Conservation (phyloP, 2,888 invertebrate species). For the Syritta pipiens region DNA sequence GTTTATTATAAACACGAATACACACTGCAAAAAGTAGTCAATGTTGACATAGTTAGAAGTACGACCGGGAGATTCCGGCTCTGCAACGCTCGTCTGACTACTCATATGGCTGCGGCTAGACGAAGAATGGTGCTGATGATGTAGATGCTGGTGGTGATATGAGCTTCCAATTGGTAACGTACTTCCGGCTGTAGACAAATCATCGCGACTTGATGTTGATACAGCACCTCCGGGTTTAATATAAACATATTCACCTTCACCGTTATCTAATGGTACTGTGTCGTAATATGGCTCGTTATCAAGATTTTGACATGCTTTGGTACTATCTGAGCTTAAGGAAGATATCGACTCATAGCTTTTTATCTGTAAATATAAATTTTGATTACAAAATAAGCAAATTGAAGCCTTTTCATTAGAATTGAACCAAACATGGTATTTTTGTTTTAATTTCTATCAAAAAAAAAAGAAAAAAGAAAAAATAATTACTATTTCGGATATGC, state of each 20-base stretch:
- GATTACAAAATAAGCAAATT: not conserved
- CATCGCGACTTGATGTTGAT: constrained; percentile 84
- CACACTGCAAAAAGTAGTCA: constrained; percentile 93
- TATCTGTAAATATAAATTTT: constrained; percentile 78
- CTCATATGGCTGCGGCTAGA: constrained; percentile 75
- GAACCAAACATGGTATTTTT: not conserved
- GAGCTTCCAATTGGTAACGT: constrained; percentile 80
- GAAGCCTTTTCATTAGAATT: not conserved
- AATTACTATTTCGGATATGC: constrained; percentile 78
- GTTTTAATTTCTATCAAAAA: not conserved
- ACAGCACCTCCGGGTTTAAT: constrained; percentile 85
- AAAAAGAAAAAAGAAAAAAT: constrained; percentile 7
- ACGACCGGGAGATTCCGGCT: constrained; percentile 88
- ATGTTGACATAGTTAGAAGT: constrained; percentile 95
- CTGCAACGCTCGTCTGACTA: constrained; percentile 80
- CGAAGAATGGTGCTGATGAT: constrained; percentile 62
- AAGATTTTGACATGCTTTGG: constrained; percentile 81
- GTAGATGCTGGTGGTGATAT: constrained; percentile 72
- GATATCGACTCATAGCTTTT: constrained; percentile 85
- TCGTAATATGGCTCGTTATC: constrained; percentile 86
- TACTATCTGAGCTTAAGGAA: constrained; percentile 82
- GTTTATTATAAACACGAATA: no score
- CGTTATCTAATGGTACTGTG: constrained; percentile 84
- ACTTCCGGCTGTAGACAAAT: constrained; percentile 82
- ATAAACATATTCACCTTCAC: constrained; percentile 87